These are phyloP conservation scores for Drosophila ercepeae DNA, from an alignment of 1,140 invertebrate genomes.

Conservation along the genomic window DNA sequence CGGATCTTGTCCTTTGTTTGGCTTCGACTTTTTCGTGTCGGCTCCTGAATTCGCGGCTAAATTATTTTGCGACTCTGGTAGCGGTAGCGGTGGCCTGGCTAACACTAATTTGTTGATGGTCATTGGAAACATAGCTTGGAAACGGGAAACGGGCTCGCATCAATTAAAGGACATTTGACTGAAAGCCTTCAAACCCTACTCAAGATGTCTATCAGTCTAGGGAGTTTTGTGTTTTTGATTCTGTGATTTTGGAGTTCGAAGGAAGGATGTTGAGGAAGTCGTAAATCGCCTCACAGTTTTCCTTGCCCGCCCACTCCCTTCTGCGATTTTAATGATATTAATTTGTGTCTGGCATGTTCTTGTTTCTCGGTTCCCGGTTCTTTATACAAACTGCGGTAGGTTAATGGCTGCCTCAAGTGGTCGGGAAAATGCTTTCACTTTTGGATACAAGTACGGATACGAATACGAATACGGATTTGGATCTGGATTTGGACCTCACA, in stretches of 20 bases:
- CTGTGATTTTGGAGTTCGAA: not conserved
- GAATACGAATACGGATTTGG: conserved; percentile 12
- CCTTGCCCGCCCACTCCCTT: not conserved
- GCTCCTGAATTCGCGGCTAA: conserved; percentile 31
- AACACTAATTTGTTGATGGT: conserved; percentile 67
- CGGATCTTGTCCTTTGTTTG: conserved; percentile 19
- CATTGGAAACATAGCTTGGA: conserved; percentile 5
- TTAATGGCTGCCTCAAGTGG: conserved; percentile 71
- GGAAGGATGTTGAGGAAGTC: conserved; percentile 72
- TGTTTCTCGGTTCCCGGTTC: conserved; percentile 24
- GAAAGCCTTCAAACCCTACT: conserved; percentile 79
- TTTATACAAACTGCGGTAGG: conserved; percentile 80
- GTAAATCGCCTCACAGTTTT: conserved; percentile 74
- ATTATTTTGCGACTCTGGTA: conserved; percentile 68
- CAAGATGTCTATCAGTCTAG: conserved; percentile 75
- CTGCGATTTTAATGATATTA: conserved; percentile 61
- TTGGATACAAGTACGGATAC: conserved; percentile 8
- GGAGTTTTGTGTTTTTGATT: conserved; percentile 31
- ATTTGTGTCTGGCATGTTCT: conserved; percentile 45
- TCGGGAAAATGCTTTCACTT: conserved; percentile 64
- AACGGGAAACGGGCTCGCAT: conserved; percentile 45
- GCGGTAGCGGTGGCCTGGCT: not conserved
- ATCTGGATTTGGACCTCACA: conserved; percentile 63
- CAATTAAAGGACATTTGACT: conserved; percentile 75
- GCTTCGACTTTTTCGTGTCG: not conserved